phyloP scores from a whole-genome alignment of 2,888 invertebrate species.

The Girardia tigrina region DNA sequence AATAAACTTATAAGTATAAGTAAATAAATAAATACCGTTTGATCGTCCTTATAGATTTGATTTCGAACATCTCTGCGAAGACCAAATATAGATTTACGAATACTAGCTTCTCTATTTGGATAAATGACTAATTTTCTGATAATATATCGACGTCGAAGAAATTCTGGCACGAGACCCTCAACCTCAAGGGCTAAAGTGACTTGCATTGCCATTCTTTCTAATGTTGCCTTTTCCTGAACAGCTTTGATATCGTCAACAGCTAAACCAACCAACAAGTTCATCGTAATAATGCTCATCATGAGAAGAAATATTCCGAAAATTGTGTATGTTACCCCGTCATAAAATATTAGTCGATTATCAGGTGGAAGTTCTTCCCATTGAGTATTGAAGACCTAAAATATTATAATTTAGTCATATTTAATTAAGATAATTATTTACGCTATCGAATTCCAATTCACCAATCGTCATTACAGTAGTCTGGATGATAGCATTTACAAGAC shows the following conservation, averaged over 20 bases:
- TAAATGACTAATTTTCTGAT: slow-evolving; percentile 38
- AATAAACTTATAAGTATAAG: no score
- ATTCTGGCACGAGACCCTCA: slow-evolving; percentile 42
- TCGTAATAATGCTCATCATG: slow-evolving; percentile 48
- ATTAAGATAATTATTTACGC: slow-evolving; percentile 31
- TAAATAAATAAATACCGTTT: not conserved
- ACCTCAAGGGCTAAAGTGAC: slow-evolving; percentile 43
- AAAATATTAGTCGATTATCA: not conserved
- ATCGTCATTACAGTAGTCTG: slow-evolving; percentile 50
- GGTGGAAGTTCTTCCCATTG: not conserved
- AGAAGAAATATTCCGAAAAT: slow-evolving; percentile 49
- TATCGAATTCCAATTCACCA: slow-evolving; percentile 48
- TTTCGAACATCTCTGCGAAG: not conserved
- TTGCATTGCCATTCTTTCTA: slow-evolving; percentile 40
- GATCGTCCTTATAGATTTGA: not conserved
- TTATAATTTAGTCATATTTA: no score
- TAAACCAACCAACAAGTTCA: slow-evolving; percentile 50
- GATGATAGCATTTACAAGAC: slow-evolving; percentile 42
- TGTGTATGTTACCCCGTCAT: slow-evolving; percentile 43
- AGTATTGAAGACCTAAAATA: slow-evolving; percentile 26
- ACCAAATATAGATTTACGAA: not conserved
- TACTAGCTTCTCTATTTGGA: slow-evolving; percentile 40
- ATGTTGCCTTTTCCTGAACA: slow-evolving; percentile 48
- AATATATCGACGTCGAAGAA: slow-evolving; percentile 40
- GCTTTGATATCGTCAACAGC: slow-evolving; percentile 51